These are phyloP conservation scores for Lasioglossum pauxillum DNA, from an alignment of 2,888 invertebrate species.

Conservation along the genomic window DNA sequence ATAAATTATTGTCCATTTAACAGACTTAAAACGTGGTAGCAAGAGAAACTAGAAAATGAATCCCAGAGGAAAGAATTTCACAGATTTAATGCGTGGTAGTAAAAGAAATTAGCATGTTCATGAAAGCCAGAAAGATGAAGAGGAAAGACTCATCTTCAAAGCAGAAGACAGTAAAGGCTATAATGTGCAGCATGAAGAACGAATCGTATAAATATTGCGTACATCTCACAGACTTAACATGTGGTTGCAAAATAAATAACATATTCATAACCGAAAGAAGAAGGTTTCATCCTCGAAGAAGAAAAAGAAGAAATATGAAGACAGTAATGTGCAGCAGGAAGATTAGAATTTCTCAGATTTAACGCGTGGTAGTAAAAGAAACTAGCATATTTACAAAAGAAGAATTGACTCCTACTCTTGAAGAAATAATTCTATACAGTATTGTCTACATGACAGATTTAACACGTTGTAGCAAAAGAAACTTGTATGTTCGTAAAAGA, in stretches of 20 bases:
- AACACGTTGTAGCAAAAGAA: too few species aligned
- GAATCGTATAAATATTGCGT: not conserved
- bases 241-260: not conserved
- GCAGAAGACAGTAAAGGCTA: not conserved
- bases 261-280: not conserved
- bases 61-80: not conserved
- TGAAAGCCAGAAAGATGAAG: not conserved
- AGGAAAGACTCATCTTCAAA: not conserved
- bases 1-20: not conserved
- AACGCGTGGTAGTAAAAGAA: too few species aligned
- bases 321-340: not conserved
- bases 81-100: too few species aligned
- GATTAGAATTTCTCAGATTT: not conserved
- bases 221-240: not conserved
- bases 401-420: too few species aligned
- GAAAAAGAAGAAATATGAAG: not conserved
- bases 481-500: too few species aligned
- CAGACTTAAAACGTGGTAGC: not conserved
- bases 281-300: not conserved
- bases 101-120: not conserved
- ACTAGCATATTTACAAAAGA: too few species aligned
- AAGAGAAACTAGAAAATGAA: not conserved
- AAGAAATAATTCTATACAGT: too few species aligned
- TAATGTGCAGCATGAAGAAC: not conserved
- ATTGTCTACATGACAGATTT: too few species aligned